Evolutionary conservation across 2,113 vertebrate species (phyloP).

Genomic region (Prionailurus viverrinus): DNA sequence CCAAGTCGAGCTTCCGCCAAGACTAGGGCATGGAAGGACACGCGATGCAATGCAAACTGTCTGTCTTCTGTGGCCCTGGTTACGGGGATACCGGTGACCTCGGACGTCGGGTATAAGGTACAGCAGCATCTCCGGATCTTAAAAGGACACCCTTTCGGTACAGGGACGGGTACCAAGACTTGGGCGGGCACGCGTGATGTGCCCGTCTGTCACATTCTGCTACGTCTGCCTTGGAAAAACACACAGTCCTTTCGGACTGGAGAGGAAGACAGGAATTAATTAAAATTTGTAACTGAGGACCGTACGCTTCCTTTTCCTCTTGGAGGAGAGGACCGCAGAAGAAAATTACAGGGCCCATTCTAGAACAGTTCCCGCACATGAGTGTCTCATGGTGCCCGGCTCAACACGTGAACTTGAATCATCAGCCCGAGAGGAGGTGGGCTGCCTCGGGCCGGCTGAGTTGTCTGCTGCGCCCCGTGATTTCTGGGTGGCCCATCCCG

Average conservation of each 20-base stretch:
- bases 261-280: slow-evolving; percentile 27
- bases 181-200: rapidly evolving
- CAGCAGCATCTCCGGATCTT: not conserved
- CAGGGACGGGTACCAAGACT: not conserved
- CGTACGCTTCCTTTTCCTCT: slow-evolving; percentile 13
- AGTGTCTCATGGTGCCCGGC: not conserved
- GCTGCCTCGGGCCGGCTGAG: not conserved
- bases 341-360: slow-evolving; percentile 17
- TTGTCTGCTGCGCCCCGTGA: not conserved
- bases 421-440: not conserved
- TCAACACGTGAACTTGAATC: slow-evolving; percentile 57
- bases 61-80: not conserved
- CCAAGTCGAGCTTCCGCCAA: not conserved
- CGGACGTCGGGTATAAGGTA: rapidly evolving
- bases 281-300: not conserved
- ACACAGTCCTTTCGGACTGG: not conserved
- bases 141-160: not conserved
- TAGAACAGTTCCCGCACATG: rapidly evolving
- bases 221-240: not conserved
- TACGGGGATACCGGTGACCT: not conserved
- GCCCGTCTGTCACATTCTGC: not conserved
- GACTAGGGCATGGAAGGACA: too few species aligned
- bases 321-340: not conserved
- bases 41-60: not conserved
- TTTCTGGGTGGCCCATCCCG: not conserved